phyloP scores from a whole-genome alignment of 2,888 invertebrate genomes.

The Epinotia nisella region DNA sequence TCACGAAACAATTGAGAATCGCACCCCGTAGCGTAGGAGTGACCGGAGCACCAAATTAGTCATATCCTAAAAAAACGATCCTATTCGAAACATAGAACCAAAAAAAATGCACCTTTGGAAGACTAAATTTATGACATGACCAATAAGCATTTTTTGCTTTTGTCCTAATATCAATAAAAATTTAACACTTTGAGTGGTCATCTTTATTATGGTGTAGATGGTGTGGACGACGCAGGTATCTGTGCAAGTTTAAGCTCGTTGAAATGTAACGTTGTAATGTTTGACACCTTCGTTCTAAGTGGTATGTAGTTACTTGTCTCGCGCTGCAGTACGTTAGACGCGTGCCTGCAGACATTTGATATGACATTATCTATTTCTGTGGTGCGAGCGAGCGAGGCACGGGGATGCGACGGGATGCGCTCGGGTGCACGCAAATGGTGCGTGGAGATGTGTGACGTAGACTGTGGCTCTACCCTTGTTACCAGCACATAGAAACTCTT shows the following conservation, averaged over 20 bases:
- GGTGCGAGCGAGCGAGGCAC: conserved; percentile 55
- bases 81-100: conserved; percentile 69
- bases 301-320: conserved; percentile 40
- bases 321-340: conserved; percentile 54
- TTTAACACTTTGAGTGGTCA: conserved; percentile 73
- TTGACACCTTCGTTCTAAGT: conserved; percentile 20
- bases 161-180: conserved; percentile 74
- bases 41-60: conserved; percentile 74
- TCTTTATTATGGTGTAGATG: conserved; percentile 56
- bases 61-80: conserved; percentile 70
- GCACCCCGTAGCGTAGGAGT: conserved; percentile 67
- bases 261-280: conserved; percentile 44
- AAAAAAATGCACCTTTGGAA: conserved; percentile 72
- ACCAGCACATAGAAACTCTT: conserved; percentile 55
- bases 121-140: conserved; percentile 72
- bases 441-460: conserved; percentile 78
- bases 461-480: conserved; percentile 68
- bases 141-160: conserved; percentile 70
- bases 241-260: conserved; percentile 48
- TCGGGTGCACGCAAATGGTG: conserved; percentile 81
- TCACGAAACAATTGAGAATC: conserved; percentile 69
- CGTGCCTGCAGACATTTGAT: conserved; percentile 74
- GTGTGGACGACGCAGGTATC: conserved; percentile 54
- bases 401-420: conserved; percentile 71
- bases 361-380: conserved; percentile 82